Percentiles rank a stretch among this genome's conserved stretches.
phyloP scores from a whole-genome alignment of 2,888 invertebrate genomes.

The Parnassius glacialis region DNA sequence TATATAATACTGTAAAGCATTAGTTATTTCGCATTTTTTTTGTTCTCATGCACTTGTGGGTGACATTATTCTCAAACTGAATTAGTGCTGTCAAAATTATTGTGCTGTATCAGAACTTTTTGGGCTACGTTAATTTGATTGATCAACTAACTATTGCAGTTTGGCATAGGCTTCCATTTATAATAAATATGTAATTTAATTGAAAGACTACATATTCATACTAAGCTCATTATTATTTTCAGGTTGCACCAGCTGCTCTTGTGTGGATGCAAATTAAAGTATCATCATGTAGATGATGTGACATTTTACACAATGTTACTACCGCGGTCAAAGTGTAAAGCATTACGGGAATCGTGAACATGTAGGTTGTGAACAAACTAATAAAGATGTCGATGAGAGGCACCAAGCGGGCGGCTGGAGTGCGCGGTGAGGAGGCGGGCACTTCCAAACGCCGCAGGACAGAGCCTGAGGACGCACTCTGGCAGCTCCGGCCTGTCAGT shows the following conservation, averaged over 20 bases:
- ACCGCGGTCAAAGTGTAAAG: conserved; percentile 76
- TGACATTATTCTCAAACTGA: not conserved
- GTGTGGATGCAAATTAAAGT: conserved; percentile 57
- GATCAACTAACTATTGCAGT: no score
- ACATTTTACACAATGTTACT: conserved; percentile 76
- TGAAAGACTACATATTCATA: conserved; percentile 2
- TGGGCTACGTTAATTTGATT: no score
- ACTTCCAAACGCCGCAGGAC: conserved; percentile 70
- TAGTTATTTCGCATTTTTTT: not conserved
- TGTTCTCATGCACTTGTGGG: not conserved
- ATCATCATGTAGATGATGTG: conserved; percentile 72
- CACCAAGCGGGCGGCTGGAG: conserved; percentile 69
- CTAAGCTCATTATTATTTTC: conserved; percentile 37
- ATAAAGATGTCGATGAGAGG: conserved; percentile 74
- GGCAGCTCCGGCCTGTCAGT: conserved; percentile 91
- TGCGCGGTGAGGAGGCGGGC: conserved; percentile 69
- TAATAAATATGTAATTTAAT: not conserved
- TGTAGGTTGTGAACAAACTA: conserved; percentile 67
- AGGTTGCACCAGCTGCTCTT: conserved; percentile 53
- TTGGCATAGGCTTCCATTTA: not conserved
- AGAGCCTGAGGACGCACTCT: conserved; percentile 77
- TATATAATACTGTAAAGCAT: not conserved
- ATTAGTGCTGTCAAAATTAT: conserved; percentile 8
- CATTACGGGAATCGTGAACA: conserved; percentile 68
- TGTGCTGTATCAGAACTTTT: not conserved